Evolutionary conservation across 2,797 vertebrate species (phyloP).

Genomic region (Myiothlypis chrysogaster): DNA sequence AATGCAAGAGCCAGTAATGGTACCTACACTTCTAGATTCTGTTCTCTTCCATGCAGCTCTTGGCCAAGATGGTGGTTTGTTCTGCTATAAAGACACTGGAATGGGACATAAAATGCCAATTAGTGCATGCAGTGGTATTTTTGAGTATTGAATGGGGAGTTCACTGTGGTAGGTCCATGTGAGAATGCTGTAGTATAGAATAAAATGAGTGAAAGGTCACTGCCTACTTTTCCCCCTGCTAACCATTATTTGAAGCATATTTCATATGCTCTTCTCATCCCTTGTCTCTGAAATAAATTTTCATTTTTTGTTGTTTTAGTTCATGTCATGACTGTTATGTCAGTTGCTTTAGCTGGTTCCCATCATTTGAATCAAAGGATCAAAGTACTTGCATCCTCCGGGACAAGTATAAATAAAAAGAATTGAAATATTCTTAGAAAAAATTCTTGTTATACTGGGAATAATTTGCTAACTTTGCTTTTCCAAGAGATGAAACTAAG

Average conservation of each 20-base stretch:
- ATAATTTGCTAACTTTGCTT: conserved; percentile 4
- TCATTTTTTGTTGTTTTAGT: background rate
- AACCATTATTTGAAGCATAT: conserved; percentile 14
- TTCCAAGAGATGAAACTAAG: conserved; percentile 16
- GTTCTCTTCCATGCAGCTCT: background rate
- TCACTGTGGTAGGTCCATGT: conserved; percentile 35
- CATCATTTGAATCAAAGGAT: conserved; percentile 49
- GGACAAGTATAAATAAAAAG: conserved; percentile 60
- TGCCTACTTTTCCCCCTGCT: background rate
- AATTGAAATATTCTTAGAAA: conserved; percentile 63
- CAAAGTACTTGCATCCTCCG: conserved; percentile 39
- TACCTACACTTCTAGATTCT: background rate
- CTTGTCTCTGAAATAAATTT: conserved; percentile 40
- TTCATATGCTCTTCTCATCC: conserved; percentile 22
- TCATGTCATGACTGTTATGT: conserved; percentile 33
- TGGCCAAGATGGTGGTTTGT: background rate
- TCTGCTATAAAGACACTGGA: background rate
- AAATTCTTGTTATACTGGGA: conserved; percentile 44
- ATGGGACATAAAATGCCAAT: background rate
- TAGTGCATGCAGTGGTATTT: background rate
- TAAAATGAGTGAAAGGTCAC: conserved; percentile 15
- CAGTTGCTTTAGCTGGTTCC: conserved; percentile 55
- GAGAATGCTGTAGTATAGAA: background rate
- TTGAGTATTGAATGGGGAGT: background rate
- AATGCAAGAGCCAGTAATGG: background rate